These are phyloP conservation scores for Hycleus phaleratus DNA, from an alignment of 1,140 invertebrate genomes.

Conservation along the genomic window DNA sequence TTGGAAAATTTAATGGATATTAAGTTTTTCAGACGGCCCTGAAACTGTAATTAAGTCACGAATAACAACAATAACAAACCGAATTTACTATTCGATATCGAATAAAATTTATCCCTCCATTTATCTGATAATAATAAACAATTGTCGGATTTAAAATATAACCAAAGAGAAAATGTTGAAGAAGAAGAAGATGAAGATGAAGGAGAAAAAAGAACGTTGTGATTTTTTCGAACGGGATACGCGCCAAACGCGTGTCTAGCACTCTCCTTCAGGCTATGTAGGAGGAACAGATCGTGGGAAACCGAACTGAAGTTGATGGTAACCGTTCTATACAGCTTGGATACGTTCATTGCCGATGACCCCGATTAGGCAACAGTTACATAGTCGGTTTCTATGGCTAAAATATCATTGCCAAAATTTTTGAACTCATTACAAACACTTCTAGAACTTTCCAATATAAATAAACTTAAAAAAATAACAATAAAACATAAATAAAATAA, in stretches of 20 bases:
- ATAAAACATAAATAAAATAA: no score
- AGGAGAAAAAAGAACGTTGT: background rate
- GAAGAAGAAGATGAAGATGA: background rate
- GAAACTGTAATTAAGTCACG: conserved; percentile 24
- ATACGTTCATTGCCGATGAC: conserved; percentile 8
- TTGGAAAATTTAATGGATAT: conserved; percentile 27
- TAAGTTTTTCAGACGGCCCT: conserved; percentile 21
- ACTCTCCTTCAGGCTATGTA: conserved; percentile 27
- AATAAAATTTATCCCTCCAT: no score
- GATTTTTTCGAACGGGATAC: background rate
- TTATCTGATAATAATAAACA: no score
- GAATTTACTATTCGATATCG: no score
- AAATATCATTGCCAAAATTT: no score
- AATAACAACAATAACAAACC: background rate
- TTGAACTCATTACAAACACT: no score
- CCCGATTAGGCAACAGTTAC: background rate
- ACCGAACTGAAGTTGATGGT: conserved; percentile 14
- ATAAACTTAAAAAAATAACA: no score
- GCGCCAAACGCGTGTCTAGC: conserved; percentile 23
- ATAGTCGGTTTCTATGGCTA: no score
- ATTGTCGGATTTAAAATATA: background rate
- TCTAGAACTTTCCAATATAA: no score
- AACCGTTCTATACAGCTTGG: conserved; percentile 8
- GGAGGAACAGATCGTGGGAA: conserved; percentile 27
- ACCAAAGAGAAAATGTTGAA: no score